Conservation (phyloP, 2,797 vertebrate genomes). For the Microchirus variegatus region DNA sequence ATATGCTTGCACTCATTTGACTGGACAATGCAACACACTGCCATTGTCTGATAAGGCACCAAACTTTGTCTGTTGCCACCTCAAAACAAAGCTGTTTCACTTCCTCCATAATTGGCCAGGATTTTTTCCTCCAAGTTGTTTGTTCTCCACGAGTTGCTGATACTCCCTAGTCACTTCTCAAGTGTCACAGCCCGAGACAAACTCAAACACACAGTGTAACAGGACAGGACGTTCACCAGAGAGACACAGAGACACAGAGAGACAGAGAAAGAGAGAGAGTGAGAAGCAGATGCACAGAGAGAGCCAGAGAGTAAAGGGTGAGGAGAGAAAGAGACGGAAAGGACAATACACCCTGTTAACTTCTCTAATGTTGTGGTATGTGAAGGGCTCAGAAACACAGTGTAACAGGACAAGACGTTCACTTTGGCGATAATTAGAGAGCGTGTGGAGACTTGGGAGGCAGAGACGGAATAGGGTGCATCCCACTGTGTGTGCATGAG, state of each 20-base stretch:
- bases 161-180: constrained; percentile 51
- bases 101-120: constrained; percentile 3
- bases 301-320: constrained; percentile 20
- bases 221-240: constrained; percentile 66
- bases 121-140: constrained; percentile 30
- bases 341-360: constrained; percentile 38
- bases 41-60: background rate
- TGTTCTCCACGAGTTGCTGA: constrained; percentile 56
- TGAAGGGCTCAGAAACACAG: constrained; percentile 44
- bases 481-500: constrained; percentile 8
- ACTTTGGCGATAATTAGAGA: constrained; percentile 51
- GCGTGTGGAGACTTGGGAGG: constrained; percentile 15
- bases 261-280: constrained; percentile 5
- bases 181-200: constrained; percentile 49
- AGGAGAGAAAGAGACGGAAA: constrained; percentile 5
- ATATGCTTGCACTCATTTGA: background rate
- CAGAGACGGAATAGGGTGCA: background rate
- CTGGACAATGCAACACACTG: too few species aligned
- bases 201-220: constrained; percentile 59
- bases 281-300: background rate
- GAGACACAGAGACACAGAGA: background rate
- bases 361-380: constrained; percentile 52
- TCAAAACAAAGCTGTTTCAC: constrained; percentile 20
- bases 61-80: background rate
- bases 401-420: constrained; percentile 62